These are phyloP conservation scores for Carettochelys insculpta DNA, from an alignment of 2,113 vertebrate genomes.

Conservation along the genomic window DNA sequence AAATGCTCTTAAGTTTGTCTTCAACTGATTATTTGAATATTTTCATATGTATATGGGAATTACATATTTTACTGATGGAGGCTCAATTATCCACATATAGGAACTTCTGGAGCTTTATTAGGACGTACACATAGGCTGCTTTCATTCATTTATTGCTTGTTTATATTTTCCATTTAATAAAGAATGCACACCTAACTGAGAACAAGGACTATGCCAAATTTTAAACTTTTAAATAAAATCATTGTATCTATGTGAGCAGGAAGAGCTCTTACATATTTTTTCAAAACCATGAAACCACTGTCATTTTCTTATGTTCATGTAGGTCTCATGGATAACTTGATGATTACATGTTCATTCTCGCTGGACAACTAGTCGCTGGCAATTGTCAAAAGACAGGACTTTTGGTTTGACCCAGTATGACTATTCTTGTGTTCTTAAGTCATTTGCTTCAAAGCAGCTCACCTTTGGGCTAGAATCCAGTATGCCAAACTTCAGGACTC, in stretches of 20 bases:
- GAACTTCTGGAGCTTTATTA: neutral
- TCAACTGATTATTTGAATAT: neutral
- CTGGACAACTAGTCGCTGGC: no score
- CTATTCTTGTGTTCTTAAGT: no score
- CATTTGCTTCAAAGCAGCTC: slow-evolving; percentile 19
- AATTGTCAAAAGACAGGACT: no score
- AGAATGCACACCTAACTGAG: neutral
- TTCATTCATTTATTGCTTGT: neutral
- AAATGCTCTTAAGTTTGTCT: neutral
- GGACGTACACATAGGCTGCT: neutral
- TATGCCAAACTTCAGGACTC: neutral
- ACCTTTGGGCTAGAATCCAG: slow-evolving; percentile 1
- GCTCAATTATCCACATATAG: neutral
- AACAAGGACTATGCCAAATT: neutral
- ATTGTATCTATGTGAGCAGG: neutral
- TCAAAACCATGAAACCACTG: neutral
- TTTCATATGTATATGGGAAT: neutral
- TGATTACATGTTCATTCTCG: no score
- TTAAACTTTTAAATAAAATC: neutral
- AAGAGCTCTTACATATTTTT: neutral
- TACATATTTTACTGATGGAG: neutral
- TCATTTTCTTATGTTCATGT: neutral
- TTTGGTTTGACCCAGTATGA: no score
- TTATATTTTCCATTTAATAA: neutral
- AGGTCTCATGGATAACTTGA: neutral